Conservation (phyloP, 2,797 vertebrate species). For the Acrossocheilus fasciatus region DNA sequence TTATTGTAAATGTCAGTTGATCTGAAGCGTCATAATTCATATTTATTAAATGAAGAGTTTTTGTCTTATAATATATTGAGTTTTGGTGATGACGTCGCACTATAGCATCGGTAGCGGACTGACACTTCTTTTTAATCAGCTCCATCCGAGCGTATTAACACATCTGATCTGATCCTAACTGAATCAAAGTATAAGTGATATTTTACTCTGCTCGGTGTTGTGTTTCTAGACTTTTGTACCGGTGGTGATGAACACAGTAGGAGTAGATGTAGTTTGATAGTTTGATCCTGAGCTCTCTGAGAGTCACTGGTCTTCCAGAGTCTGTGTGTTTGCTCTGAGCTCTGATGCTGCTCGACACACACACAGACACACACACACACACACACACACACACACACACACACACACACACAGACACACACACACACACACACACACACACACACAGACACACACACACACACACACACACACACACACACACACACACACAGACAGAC, state of each 20-base stretch:
- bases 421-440: too few relatives aligned
- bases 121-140: neutral
- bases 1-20: conserved; percentile 2
- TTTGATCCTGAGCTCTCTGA: neutral
- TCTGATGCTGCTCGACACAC: neutral
- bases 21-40: neutral
- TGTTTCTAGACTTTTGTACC: neutral
- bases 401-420: too few relatives aligned
- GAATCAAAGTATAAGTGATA: neutral
- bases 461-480: too few relatives aligned
- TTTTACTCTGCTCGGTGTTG: neutral
- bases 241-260: neutral
- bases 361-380: too few relatives aligned
- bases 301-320: neutral
- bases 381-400: too few relatives aligned
- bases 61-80: neutral
- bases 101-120: neutral
- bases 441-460: too few relatives aligned
- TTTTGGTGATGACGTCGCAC: neutral
- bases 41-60: neutral
- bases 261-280: neutral
- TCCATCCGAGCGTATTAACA: neutral
- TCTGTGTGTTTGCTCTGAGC: neutral
- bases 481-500: too few relatives aligned
- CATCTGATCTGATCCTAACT: neutral